Evolutionary conservation across 2,797 vertebrate species (phyloP).

Genomic region (Enteromius unitaeniatus): DNA sequence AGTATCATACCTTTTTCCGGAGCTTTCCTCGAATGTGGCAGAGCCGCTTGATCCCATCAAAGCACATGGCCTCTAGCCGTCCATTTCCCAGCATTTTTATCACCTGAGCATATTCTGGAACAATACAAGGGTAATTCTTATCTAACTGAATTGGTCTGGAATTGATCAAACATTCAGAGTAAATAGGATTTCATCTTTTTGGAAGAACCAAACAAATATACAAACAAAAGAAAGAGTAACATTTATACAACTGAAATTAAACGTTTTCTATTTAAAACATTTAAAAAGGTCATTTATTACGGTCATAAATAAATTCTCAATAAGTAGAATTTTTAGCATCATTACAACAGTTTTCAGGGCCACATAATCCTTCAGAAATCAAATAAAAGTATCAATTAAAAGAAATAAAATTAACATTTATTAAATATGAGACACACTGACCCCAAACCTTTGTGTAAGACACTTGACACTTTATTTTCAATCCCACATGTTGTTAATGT

Average conservation of each 20-base stretch:
- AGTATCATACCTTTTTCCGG: constrained; percentile 90
- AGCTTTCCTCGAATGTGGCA: constrained; percentile 98
- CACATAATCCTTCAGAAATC: background rate
- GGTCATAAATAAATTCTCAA: too few species aligned
- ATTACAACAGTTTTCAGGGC: background rate
- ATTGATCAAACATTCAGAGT: background rate
- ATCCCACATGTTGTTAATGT: background rate
- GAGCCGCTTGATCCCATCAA: constrained; percentile 95
- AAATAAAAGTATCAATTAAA: too few species aligned
- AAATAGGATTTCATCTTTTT: background rate
- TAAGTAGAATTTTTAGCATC: background rate
- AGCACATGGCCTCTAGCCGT: constrained; percentile 95
- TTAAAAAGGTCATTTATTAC: background rate
- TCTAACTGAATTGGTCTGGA: background rate
- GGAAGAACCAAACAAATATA: background rate
- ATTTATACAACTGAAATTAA: too few species aligned
- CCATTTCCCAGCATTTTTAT: constrained; percentile 98
- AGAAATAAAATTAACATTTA: background rate
- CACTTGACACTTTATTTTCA: background rate
- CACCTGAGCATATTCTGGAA: constrained; percentile 93
- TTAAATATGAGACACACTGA: background rate
- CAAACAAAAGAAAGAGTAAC: background rate
- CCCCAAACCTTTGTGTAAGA: background rate
- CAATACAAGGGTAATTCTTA: background rate
- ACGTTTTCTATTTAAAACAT: background rate